Evolutionary conservation across 1,140 invertebrate genomes (phyloP).

Genomic region (Lineus longissimus): DNA sequence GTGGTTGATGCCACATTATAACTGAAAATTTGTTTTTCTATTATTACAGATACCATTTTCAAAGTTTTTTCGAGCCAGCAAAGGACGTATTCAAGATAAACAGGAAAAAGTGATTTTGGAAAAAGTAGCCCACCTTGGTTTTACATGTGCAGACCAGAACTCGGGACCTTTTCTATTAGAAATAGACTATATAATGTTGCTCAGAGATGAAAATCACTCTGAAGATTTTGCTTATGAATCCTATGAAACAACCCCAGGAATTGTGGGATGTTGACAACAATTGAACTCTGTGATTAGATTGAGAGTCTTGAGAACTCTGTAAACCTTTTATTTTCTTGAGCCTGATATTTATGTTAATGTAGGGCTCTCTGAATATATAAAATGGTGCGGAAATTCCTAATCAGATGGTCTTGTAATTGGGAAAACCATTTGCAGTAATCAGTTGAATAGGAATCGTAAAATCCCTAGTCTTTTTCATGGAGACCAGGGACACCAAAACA

Average conservation of each 20-base stretch:
- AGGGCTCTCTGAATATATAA: too few species aligned
- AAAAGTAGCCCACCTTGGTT: constrained; percentile 70
- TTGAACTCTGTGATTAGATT: too few species aligned
- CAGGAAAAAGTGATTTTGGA: constrained; percentile 64
- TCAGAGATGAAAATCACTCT: constrained; percentile 68
- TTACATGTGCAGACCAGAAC: constrained; percentile 71
- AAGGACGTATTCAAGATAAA: constrained; percentile 82
- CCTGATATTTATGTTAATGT: too few species aligned
- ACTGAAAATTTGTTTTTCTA: constrained; percentile 13
- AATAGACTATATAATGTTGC: constrained; percentile 87
- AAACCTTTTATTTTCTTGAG: too few species aligned
- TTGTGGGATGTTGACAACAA: constrained; percentile 12
- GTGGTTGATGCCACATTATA: too few species aligned
- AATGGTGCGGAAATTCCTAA: too few species aligned
- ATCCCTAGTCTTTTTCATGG: too few species aligned
- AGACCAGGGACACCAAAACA: too few species aligned
- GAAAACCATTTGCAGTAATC: too few species aligned
- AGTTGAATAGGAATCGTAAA: too few species aligned
- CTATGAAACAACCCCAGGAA: constrained; percentile 57
- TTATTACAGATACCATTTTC: constrained; percentile 83
- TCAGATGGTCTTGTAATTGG: too few species aligned
- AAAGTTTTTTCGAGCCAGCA: constrained; percentile 79
- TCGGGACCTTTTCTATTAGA: constrained; percentile 83
- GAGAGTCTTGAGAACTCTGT: too few species aligned
- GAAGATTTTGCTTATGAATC: constrained; percentile 90